A percentile compares a stretch with the other conserved stretches of the same genome.
Evolutionary conservation across 2,797 vertebrate species (phyloP).

Genomic region (Cyclura pinguis): DNA sequence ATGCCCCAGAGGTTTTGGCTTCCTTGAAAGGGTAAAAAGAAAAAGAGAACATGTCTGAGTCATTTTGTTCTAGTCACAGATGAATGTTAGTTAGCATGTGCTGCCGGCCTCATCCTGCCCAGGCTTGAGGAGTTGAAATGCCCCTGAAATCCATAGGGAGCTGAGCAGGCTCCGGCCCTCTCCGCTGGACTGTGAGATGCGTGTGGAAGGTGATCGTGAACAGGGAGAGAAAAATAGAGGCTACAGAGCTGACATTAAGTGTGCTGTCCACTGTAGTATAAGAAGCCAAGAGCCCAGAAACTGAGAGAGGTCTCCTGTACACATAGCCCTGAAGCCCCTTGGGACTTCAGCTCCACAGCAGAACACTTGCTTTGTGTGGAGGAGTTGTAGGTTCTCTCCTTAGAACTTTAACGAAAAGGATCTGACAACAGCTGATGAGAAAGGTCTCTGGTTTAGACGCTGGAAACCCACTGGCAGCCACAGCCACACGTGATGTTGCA

Average conservation of each 20-base stretch:
- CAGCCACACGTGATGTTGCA: background rate
- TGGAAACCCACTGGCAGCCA: background rate
- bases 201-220: background rate
- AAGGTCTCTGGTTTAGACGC: background rate
- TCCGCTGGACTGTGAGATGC: background rate
- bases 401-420: background rate
- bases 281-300: too few species aligned
- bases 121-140: background rate
- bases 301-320: too few species aligned
- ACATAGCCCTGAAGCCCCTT: too few species aligned
- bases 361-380: background rate
- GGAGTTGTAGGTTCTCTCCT: background rate
- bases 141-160: background rate
- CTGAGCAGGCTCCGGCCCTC: background rate
- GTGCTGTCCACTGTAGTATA: background rate
- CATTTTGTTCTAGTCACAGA: slow-evolving; percentile 22
- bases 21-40: background rate
- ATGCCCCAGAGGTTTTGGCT: slow-evolving; percentile 40
- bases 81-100: background rate
- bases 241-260: background rate
- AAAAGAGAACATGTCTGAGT: background rate
- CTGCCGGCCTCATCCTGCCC: background rate
- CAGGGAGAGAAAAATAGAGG: background rate
- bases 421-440: background rate
- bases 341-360: too few species aligned